Base-by-base conservation (phyloP, 2,888 invertebrate genomes). In the Synergus laeviventris region DNA sequence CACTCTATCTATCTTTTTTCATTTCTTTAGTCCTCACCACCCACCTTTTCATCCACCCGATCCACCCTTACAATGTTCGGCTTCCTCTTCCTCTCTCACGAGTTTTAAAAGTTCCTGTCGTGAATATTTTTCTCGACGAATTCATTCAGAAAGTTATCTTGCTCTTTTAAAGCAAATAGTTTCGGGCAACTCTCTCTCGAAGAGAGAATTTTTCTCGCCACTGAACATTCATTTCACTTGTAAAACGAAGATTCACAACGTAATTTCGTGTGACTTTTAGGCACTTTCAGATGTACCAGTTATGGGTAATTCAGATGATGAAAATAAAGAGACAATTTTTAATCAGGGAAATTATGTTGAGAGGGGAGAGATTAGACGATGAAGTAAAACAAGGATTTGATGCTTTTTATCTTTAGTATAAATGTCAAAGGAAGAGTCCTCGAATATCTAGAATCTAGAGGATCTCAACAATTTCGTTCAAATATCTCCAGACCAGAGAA, bases 361-460 rank as follows among this genome's bases (percentile, higher is more conserved):
- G 18, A 18, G 18, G 49, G 18, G 18, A 2, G n/a, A 18, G 54
- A 18, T 9, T 18, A 2, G 18, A 9, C 3, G 54, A 3, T 18
- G 16, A 9, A 54, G 3, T 1, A 38, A 21, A 38, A 62, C 31
- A 62, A 38, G 24, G 16, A 38, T 62, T 62, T 18, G 24, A 62
- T 16, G n/a, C 24, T 62, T 62, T 62, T 62, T 18, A 62, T 24
- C 38, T 31, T 62, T 62, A n/a, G 62, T 62, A 62, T 36, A 62
- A 62, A 62, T 36, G 16, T 38, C 31, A 70, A 70, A 70, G 38
- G 39, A 70, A 42, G 36, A 42, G n/a, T 45, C 21, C 73, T 42
- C 31, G 31, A 62, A 24, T 62, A 62, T n/a, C n/a, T 62, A 62
- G 62, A 62, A 62, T 36, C 38, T 62, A 12, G 18, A 54, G 49